Evolutionary conservation across 2,113 vertebrate genomes (phyloP).

Genomic region (Centropus unirufus): DNA sequence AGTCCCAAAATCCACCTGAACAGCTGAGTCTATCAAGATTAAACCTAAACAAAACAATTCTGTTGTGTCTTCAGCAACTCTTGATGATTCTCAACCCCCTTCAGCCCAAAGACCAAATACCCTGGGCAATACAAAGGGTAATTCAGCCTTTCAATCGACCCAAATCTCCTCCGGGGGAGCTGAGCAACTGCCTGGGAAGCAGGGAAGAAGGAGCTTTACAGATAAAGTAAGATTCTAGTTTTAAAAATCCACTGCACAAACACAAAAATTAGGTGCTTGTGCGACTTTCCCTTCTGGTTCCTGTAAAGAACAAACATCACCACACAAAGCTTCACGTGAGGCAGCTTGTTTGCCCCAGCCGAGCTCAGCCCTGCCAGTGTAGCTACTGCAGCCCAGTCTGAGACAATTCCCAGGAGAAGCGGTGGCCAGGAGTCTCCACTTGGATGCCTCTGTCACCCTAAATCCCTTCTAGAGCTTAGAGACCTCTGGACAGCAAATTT

Average conservation of each 20-base stretch:
- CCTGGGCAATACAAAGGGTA: not conserved
- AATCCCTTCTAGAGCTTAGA: not conserved
- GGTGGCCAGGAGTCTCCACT: not conserved
- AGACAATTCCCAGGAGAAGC: not conserved
- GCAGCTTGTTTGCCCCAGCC: not conserved
- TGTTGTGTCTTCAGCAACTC: not conserved
- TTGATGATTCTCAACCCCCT: not conserved
- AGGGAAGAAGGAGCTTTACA: not conserved
- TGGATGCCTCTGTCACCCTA: not conserved
- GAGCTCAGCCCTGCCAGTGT: accelerated
- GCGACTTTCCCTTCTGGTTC: not conserved
- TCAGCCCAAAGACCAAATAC: not conserved
- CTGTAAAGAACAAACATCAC: not conserved
- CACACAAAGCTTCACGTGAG: not conserved
- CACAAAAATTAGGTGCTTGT: not conserved
- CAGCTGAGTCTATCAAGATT: not conserved
- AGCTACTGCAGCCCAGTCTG: not conserved
- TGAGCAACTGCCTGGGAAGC: not conserved
- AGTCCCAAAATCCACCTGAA: not conserved
- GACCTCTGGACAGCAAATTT: not conserved
- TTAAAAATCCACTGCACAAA: not conserved
- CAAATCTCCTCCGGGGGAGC: not conserved
- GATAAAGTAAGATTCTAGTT: not conserved
- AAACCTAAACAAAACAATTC: not conserved
- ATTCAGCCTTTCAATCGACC: not conserved